Evolutionary conservation across 2,888 invertebrate species (phyloP).

Genomic region (Drosophila monieri): DNA sequence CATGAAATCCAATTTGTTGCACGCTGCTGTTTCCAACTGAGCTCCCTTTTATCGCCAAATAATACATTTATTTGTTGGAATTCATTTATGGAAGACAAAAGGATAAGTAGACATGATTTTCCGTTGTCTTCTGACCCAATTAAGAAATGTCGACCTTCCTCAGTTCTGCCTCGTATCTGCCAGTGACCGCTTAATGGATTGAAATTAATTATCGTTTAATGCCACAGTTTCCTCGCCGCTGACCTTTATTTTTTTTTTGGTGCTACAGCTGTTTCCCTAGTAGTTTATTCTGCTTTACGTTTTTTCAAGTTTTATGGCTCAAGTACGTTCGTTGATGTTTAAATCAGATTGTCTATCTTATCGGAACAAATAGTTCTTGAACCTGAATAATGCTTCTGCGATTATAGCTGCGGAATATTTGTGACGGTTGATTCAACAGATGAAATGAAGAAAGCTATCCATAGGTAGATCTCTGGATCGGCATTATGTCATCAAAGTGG

Average conservation of each 20-base stretch:
- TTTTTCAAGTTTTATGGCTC: slow-evolving; percentile 3
- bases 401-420: slow-evolving; percentile 22
- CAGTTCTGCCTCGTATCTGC: slow-evolving; percentile 23
- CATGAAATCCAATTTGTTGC: neutral
- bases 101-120: slow-evolving; percentile 19
- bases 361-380: slow-evolving; percentile 42
- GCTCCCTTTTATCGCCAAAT: neutral
- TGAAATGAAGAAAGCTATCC: slow-evolving; percentile 17
- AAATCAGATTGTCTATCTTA: slow-evolving; percentile 44
- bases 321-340: slow-evolving; percentile 5
- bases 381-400: slow-evolving; percentile 22
- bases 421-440: slow-evolving; percentile 12
- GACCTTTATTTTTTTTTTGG: slow-evolving; percentile 14
- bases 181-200: slow-evolving; percentile 32
- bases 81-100: slow-evolving; percentile 9
- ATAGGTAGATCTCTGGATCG: slow-evolving; percentile 9
- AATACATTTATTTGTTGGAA: neutral
- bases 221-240: slow-evolving; percentile 19
- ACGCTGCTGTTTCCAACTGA: neutral
- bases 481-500: slow-evolving; percentile 9
- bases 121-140: slow-evolving; percentile 32
- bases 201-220: slow-evolving; percentile 18
- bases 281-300: slow-evolving; percentile 14
- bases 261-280: slow-evolving; percentile 12
- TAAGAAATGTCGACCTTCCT: slow-evolving; percentile 9